Percentiles rank a stretch among this genome's conserved stretches.
These are phyloP conservation scores for Andrena minutula DNA, from an alignment of 2,888 invertebrate genomes.

Conservation along the genomic window DNA sequence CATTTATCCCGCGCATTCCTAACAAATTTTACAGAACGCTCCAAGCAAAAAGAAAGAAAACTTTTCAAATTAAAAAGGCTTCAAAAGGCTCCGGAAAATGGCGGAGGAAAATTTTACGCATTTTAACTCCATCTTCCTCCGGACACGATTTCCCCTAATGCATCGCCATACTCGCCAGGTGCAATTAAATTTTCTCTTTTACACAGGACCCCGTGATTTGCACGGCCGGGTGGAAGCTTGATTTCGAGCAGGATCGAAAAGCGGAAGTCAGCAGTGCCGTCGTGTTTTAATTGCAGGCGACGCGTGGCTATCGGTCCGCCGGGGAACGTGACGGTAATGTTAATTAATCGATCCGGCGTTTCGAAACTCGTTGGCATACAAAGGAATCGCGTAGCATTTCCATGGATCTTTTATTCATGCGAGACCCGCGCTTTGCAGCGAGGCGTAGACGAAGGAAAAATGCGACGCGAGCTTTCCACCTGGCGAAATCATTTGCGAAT, in stretches of 20 bases:
- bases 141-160: too few relatives aligned
- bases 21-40: too few relatives aligned
- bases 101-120: too few relatives aligned
- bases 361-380: not conserved
- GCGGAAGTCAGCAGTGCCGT: not conserved
- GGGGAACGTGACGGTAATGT: not conserved
- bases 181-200: too few relatives aligned
- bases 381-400: conserved; percentile 20
- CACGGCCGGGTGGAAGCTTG: not conserved
- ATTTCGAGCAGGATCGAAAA: not conserved
- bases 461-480: not conserved
- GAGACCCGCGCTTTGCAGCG: conserved; percentile 1
- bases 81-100: too few relatives aligned
- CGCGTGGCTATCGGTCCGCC: not conserved
- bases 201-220: not conserved
- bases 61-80: too few relatives aligned
- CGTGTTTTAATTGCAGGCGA: conserved; percentile 17
- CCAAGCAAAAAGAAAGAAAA: too few relatives aligned
- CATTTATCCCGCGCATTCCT: too few relatives aligned
- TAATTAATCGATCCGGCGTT: conserved; percentile 18
- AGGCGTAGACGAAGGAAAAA: not conserved
- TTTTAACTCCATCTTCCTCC: too few relatives aligned
- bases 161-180: too few relatives aligned
- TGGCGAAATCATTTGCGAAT: conserved; percentile 8
- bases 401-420: conserved; percentile 39